Conservation (phyloP, 1,140 invertebrate species). For the Brachionus rubens region DNA sequence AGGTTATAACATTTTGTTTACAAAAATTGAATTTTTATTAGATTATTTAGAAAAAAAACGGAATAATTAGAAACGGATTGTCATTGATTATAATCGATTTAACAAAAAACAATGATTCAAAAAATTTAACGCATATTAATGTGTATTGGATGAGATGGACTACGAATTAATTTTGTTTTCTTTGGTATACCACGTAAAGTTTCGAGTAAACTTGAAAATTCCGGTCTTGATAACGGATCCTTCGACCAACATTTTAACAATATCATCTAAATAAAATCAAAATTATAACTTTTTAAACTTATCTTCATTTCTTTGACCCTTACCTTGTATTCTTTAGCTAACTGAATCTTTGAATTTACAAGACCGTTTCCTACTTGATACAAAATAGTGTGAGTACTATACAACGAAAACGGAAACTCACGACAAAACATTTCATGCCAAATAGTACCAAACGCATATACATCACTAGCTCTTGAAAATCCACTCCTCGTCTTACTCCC, state of each 20-base stretch:
- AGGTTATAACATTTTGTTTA: too few species aligned
- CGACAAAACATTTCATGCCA: constrained; percentile 96
- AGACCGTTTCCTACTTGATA: constrained; percentile 96
- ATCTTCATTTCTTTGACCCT: constrained; percentile 47
- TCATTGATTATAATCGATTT: too few species aligned
- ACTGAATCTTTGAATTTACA: constrained; percentile 89
- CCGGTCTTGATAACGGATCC: constrained; percentile 75
- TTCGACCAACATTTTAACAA: constrained; percentile 94
- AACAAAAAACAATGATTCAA: too few species aligned
- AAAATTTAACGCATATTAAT: constrained; percentile 36
- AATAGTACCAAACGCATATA: constrained; percentile 97
- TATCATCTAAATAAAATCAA: constrained; percentile 82
- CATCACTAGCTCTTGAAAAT: constrained; percentile 68
- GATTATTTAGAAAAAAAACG: too few species aligned
- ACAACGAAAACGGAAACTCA: constrained; percentile 83
- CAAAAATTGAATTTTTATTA: too few species aligned
- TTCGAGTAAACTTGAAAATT: constrained; percentile 79
- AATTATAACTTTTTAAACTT: not conserved
- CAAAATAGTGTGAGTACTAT: constrained; percentile 88
- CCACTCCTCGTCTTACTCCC: not conserved
- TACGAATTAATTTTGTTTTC: constrained; percentile 86
- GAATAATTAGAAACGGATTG: too few species aligned
- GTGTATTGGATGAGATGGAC: constrained; percentile 83
- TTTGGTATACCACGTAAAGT: constrained; percentile 80
- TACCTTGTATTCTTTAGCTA: constrained; percentile 92